Conservation (phyloP, 2,888 invertebrate genomes). For the Acholoe squamosa region DNA sequence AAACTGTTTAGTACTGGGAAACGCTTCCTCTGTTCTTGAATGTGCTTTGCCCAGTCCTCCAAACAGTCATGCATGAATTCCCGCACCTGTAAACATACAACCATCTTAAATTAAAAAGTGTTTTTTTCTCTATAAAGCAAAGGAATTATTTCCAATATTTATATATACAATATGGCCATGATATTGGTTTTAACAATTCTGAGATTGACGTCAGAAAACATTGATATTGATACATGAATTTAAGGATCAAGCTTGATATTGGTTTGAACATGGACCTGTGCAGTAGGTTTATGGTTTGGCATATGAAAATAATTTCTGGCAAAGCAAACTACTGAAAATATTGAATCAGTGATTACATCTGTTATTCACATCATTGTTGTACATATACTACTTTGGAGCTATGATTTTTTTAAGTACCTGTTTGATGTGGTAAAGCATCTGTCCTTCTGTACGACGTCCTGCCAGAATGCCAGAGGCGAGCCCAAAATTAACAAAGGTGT, state of each 20-base stretch:
- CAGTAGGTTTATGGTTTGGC: no score
- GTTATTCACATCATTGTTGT: no score
- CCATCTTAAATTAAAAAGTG: background rate
- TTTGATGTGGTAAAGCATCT: background rate
- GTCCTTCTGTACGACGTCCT: background rate
- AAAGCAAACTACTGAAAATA: no score
- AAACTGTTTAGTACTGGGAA: background rate
- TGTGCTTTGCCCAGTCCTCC: conserved; percentile 16
- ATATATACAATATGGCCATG: background rate
- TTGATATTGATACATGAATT: background rate
- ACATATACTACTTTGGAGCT: no score
- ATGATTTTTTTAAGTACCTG: no score
- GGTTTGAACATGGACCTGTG: no score
- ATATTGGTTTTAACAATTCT: background rate
- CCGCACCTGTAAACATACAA: background rate
- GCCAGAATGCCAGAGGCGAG: background rate
- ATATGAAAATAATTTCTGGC: no score
- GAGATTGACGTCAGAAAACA: background rate
- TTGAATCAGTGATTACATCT: no score
- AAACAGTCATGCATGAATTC: conserved; percentile 13
- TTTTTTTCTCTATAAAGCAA: background rate
- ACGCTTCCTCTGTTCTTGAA: background rate
- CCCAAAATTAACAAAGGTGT: background rate
- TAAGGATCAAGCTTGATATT: no score
- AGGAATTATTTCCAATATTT: background rate